Percentiles rank a stretch among this genome's conserved stretches.
Evolutionary conservation across 2,888 invertebrate genomes (phyloP).

Genomic region (Autographa pulchrina): DNA sequence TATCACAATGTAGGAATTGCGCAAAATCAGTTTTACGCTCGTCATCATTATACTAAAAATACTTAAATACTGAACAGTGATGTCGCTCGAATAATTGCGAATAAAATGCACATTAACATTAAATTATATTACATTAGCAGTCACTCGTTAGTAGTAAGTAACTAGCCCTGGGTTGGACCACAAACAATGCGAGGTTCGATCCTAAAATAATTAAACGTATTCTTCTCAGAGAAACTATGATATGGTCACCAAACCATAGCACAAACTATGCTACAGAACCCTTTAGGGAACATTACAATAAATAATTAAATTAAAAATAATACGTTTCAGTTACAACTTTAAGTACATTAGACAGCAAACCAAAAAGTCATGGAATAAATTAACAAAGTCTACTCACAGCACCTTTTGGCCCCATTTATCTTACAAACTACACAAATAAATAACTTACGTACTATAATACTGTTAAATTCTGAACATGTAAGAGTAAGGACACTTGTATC

Average conservation of each 20-base stretch:
- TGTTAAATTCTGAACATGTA: slow-evolving; percentile 72
- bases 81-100: slow-evolving; percentile 36
- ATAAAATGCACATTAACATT: slow-evolving; percentile 45
- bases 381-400: slow-evolving; percentile 75
- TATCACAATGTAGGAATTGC: slow-evolving; percentile 89
- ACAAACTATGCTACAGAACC: neutral
- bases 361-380: slow-evolving; percentile 76
- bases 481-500: slow-evolving; percentile 73
- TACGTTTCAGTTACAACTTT: slow-evolving; percentile 55
- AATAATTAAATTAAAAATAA: slow-evolving; percentile 51
- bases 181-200: slow-evolving; percentile 47
- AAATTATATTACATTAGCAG: slow-evolving; percentile 32
- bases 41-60: slow-evolving; percentile 47
- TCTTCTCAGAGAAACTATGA: neutral
- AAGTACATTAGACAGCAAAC: slow-evolving; percentile 66
- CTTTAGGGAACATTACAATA: slow-evolving; percentile 37
- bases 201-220: slow-evolving; percentile 6
- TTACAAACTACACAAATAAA: slow-evolving; percentile 72
- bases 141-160: slow-evolving; percentile 29
- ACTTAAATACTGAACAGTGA: slow-evolving; percentile 56
- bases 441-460: slow-evolving; percentile 82
- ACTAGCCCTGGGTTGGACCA: slow-evolving; percentile 9
- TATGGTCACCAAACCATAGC: neutral
- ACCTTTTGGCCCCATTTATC: slow-evolving; percentile 83
- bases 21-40: slow-evolving; percentile 70